phyloP scores from a whole-genome alignment of 1,140 invertebrate species.

The Drosophila takahashii region DNA sequence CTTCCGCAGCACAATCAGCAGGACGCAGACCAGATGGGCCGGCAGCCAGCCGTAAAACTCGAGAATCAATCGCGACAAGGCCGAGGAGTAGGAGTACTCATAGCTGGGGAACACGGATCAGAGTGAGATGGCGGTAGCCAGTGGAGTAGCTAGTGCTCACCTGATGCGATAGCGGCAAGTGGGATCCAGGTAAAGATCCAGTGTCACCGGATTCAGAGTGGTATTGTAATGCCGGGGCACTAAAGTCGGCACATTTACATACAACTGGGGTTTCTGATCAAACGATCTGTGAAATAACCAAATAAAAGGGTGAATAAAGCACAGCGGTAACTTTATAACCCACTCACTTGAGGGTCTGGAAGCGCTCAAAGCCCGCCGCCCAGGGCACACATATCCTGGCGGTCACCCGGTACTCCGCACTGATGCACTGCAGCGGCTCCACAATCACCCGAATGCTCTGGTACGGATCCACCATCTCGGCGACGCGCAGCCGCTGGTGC shows the following conservation, averaged over 20 bases:
- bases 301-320: background rate
- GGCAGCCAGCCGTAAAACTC: conserved; percentile 81
- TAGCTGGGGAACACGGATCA: conserved; percentile 48
- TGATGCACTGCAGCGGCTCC: conserved; percentile 85
- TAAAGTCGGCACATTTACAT: conserved; percentile 85
- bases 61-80: conserved; percentile 64
- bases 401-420: conserved; percentile 86
- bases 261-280: conserved; percentile 81
- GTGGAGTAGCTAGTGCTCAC: conserved; percentile 58
- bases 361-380: conserved; percentile 87
- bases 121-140: conserved; percentile 12
- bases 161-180: conserved; percentile 87
- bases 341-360: conserved; percentile 87
- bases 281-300: conserved; percentile 27
- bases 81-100: conserved; percentile 71
- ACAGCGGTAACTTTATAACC: no score
- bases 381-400: conserved; percentile 88
- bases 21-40: conserved; percentile 72
- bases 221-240: conserved; percentile 80
- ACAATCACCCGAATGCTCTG: conserved; percentile 87
- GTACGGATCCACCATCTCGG: conserved; percentile 85
- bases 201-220: conserved; percentile 72
- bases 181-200: conserved; percentile 87
- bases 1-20: conserved; percentile 71
- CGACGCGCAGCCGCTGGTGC: conserved; percentile 86